phyloP scores from a whole-genome alignment of 2,797 vertebrate species.

The Smutsia gigantea region DNA sequence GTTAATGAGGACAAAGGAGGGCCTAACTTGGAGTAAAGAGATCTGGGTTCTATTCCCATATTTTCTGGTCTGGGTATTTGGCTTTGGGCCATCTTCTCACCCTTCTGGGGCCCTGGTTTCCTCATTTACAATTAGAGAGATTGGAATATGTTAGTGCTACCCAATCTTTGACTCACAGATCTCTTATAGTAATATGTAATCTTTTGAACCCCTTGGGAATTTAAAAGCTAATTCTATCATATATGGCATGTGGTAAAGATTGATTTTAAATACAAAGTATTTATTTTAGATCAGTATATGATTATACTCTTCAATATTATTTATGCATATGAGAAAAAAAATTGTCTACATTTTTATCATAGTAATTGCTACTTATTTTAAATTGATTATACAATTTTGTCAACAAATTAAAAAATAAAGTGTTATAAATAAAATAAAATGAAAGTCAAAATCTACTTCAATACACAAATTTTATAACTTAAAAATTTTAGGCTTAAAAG shows the following conservation, averaged over 20 bases:
- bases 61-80: not conserved
- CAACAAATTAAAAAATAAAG: slow-evolving; percentile 51
- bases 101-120: not conserved
- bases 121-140: slow-evolving; percentile 34
- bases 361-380: not conserved
- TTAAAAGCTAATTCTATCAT: slow-evolving; percentile 34
- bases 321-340: not conserved
- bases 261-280: slow-evolving; percentile 35
- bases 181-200: not conserved
- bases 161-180: slow-evolving; percentile 32
- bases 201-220: not conserved
- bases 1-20: not conserved
- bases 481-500: slow-evolving; percentile 15
- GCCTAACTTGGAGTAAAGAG: not conserved
- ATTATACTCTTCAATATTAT: slow-evolving; percentile 10
- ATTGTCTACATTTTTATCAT: not conserved
- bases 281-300: slow-evolving; percentile 31
- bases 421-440: slow-evolving; percentile 40
- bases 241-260: not conserved
- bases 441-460: not conserved
- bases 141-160: slow-evolving; percentile 1
- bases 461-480: not conserved
- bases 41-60: not conserved
- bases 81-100: not conserved
- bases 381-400: slow-evolving; percentile 10